phyloP scores from a whole-genome alignment of 2,888 invertebrate species.

The Ganaspis brasiliensis region DNA sequence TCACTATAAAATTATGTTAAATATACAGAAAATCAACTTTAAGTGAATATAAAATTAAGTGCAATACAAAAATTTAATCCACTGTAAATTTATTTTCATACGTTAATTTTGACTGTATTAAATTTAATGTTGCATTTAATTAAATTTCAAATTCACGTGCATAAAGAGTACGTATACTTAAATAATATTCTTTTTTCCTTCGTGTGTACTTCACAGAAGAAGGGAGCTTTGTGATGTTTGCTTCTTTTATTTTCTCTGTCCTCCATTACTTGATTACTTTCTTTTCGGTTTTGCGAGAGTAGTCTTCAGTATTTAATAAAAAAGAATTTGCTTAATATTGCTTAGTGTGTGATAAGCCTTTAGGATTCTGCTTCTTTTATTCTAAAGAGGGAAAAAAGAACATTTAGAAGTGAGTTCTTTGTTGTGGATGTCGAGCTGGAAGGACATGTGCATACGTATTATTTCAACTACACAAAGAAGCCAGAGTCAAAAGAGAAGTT shows the following conservation, averaged over 20 bases:
- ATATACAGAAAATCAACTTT: too few species aligned
- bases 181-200: background rate
- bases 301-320: constrained; percentile 14
- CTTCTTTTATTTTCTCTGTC: background rate
- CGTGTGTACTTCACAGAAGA: background rate
- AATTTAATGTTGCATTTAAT: too few species aligned
- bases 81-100: too few species aligned
- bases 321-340: constrained; percentile 7
- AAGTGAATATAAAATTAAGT: too few species aligned
- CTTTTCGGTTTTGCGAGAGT: background rate
- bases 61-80: too few species aligned
- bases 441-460: constrained; percentile 24
- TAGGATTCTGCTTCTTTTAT: background rate
- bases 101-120: too few species aligned
- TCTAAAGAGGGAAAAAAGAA: constrained; percentile 21
- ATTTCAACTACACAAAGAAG: constrained; percentile 7
- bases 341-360: constrained; percentile 9
- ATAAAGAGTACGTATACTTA: too few species aligned
- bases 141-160: too few species aligned
- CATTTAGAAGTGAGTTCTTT: constrained; percentile 16
- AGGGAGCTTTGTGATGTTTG: background rate
- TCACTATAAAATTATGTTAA: too few species aligned
- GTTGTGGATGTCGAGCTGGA: background rate
- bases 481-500: constrained; percentile 17
- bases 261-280: constrained; percentile 11